Conservation (phyloP, 2,888 invertebrate species). For the Leuctra nigra region DNA sequence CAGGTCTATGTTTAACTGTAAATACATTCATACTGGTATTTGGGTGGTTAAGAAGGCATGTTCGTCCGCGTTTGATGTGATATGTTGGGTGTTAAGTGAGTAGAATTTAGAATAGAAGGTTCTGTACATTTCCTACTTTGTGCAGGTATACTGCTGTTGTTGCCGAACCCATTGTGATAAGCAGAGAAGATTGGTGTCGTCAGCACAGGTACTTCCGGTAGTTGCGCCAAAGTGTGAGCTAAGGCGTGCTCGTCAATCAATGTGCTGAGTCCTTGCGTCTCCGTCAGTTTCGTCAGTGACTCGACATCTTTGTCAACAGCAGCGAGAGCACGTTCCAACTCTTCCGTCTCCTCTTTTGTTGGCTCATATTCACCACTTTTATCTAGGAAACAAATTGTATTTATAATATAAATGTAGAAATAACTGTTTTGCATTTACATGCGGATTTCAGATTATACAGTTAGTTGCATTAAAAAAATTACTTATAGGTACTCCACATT, state of each 20-base stretch:
- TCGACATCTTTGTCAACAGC: constrained; percentile 68
- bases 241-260: constrained; percentile 53
- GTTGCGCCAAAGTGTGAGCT: constrained; percentile 44
- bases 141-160: background rate
- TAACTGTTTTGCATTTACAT: too few relatives aligned
- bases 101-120: constrained; percentile 11
- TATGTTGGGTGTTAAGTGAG: constrained; percentile 16
- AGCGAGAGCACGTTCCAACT: constrained; percentile 77
- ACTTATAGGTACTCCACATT: too few relatives aligned
- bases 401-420: background rate
- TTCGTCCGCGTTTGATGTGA: constrained; percentile 27
- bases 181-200: constrained; percentile 22
- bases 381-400: too few relatives aligned
- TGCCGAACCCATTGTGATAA: constrained; percentile 24
- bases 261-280: constrained; percentile 50
- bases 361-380: constrained; percentile 66
- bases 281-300: constrained; percentile 60
- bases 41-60: constrained; percentile 28
- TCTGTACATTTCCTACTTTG: constrained; percentile 15
- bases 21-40: too few relatives aligned
- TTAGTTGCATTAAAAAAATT: too few relatives aligned
- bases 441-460: too few relatives aligned
- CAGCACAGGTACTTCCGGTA: constrained; percentile 38
- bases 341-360: constrained; percentile 77
- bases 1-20: too few relatives aligned